Evolutionary conservation across 2,113 vertebrate genomes (phyloP).

Genomic region (Sebastes fasciatus): DNA sequence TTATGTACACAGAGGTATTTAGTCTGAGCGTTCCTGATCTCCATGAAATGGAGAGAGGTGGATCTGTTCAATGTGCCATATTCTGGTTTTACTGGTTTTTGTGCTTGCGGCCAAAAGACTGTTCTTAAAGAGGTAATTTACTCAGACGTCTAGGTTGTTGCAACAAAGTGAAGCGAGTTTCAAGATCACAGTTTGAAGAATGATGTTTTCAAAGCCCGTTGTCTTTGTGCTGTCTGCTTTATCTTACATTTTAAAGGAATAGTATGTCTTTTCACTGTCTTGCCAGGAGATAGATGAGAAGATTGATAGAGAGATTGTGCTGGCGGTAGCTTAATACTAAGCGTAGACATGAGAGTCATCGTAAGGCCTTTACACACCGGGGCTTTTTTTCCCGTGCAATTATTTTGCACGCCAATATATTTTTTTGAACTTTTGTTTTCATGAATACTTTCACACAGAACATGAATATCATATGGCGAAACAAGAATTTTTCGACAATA

Average conservation of each 20-base stretch:
- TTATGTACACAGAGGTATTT: constrained; percentile 45
- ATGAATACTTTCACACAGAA: no score
- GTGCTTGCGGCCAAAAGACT: constrained; percentile 7
- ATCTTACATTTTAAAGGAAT: not conserved
- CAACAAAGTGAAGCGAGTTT: not conserved
- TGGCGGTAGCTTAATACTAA: not conserved
- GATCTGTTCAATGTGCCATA: not conserved
- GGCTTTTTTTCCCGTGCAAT: no score
- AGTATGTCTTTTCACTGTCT: not conserved
- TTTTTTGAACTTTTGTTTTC: no score
- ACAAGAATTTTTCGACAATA: no score
- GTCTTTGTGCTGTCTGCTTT: not conserved
- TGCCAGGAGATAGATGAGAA: not conserved
- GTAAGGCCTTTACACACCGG: no score
- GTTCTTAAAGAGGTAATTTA: constrained; percentile 16
- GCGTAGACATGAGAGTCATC: not conserved
- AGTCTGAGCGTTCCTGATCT: constrained; percentile 18
- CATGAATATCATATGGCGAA: no score
- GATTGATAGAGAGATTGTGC: not conserved
- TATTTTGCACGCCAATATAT: no score
- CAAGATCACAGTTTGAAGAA: not conserved
- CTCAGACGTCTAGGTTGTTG: not conserved
- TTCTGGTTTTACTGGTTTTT: constrained; percentile 42
- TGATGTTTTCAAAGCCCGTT: no score
- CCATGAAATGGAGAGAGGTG: constrained; percentile 55